Base-by-base conservation (phyloP, 2,888 invertebrate genomes). In the Epiblema foenella region DNA sequence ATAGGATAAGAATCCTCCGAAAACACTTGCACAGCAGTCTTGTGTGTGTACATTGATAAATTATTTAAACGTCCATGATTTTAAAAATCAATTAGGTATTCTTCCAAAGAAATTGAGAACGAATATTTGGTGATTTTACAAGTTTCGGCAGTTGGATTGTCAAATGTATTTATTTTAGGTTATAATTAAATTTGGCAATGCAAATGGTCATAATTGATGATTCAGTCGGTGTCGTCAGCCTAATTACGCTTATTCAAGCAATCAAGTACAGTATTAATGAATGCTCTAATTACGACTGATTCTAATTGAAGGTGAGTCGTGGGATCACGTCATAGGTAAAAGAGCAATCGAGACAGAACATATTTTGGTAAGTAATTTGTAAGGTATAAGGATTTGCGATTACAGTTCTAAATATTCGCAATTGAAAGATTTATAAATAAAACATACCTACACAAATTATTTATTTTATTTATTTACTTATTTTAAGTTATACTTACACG, bases 301-400 rank as follows among this genome's bases (percentile, higher is more conserved):
- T 60, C 66, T 70, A 71, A 71, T 71, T 71, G 67, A 67, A 71
- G 71, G 71, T 67, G 71, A 67, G 62, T 62, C 59, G 60, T 56
- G 46, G 33, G 67, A 62, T 62, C 37, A 11, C 46, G 51, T 51
- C 29, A 52, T 52, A 37, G 8, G 3, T n/a, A n/a, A 29, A 33
- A n/a, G 33, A 29, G 12, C 24, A 24, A 24, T 24, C 24, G 24
- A 24, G 4, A 24, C 24, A 4, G 24, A 24, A 33, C 33, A 8
- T 5, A 33, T 5, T 51, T n/a, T 18, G 51, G 51, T 51, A 18
- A 18, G 1, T 33, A 24, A 24, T n/a, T n/a, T n/a, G n/a, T n/a
- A n/a, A n/a, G n/a, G n/a, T n/a, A n/a, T n/a, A n/a, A n/a, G n/a
- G n/a, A n/a, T n/a, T n/a, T n/a, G n/a, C 24, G 24, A 4, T 24